Base-by-base conservation (phyloP, 2,797 vertebrate genomes). In the Poecilia velifera region DNA sequence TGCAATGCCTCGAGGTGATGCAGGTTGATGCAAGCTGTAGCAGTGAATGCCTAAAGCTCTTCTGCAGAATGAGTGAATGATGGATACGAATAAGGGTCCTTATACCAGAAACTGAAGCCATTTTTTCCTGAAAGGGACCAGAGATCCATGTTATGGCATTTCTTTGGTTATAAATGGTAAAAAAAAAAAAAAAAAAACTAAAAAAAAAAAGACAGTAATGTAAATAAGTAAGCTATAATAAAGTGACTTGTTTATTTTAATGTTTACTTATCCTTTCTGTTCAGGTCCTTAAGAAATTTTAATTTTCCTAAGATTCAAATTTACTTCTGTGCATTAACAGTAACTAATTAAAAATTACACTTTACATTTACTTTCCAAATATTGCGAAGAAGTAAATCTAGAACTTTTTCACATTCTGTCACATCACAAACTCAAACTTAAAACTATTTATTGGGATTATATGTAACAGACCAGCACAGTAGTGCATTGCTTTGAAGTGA, bases 31-130 rank as follows among this genome's bases (percentile, higher is more conserved):
- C 57, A 9, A 78, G 43, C 55, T 72, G 82, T 9, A 75, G 3
- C 3, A 76, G 62, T 49, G 75, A n/a, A 43, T 80, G 59, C 46
- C 73, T 28, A 34, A 82, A 78, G 31, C 53, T 41, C 73, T 28
- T 72, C 34, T 72, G 86, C 68, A 84, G 43, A 0, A 9, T 7
- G 73, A 75, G 51, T 0, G 62, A 79, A 18, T 25, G 83, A 31
- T 78, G 74, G 31, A 92, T 68, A 43, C 71, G 4, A 4, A 90
- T 14, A 45, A 93, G 28, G 43, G 77, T 64, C 73, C 76, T 88
- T 34, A 82, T 1, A 70, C 76, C 73, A 62, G 39, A 16, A 46
- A 78, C 25, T 53, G 80, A 73, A 39, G 90, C 88, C 93, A 95
- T 94, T 34, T 79, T 79, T 82, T 70, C 78, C 25, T 46, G 16